These are phyloP conservation scores for Amphipoea lucens DNA, from an alignment of 2,888 invertebrate genomes.

Conservation along the genomic window DNA sequence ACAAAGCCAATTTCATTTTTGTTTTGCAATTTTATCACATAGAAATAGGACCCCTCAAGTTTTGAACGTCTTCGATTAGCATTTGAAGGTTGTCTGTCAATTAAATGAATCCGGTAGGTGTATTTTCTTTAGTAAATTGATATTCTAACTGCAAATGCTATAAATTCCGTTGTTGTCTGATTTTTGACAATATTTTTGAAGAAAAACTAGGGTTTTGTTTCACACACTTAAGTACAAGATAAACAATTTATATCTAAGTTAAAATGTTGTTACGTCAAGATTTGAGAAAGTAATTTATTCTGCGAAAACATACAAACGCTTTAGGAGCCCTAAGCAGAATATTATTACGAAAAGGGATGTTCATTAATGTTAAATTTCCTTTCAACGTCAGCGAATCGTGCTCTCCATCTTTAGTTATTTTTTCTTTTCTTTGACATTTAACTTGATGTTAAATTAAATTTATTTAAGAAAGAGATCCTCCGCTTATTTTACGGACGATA, in stretches of 20 bases:
- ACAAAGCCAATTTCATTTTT: conserved; percentile 72
- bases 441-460: conserved; percentile 64
- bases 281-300: conserved; percentile 65
- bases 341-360: conserved; percentile 69
- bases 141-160: neutral
- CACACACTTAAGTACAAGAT: neutral
- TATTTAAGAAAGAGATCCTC: conserved; percentile 49
- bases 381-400: conserved; percentile 69
- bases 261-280: conserved; percentile 41
- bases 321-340: conserved; percentile 59
- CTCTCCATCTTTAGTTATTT: conserved; percentile 59
- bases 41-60: conserved; percentile 40
- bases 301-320: conserved; percentile 59
- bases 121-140: conserved; percentile 7
- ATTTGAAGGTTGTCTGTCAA: conserved; percentile 56
- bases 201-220: neutral
- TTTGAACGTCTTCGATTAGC: conserved; percentile 49
- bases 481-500: conserved; percentile 53
- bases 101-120: conserved; percentile 37
- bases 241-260: conserved; percentile 32
- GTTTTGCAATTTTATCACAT: conserved; percentile 69
- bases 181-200: neutral
- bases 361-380: conserved; percentile 73
- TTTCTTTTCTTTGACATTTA: conserved; percentile 69
- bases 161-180: neutral